Base-by-base conservation (phyloP, 2,797 vertebrate species). In the Sylvia borin region DNA sequence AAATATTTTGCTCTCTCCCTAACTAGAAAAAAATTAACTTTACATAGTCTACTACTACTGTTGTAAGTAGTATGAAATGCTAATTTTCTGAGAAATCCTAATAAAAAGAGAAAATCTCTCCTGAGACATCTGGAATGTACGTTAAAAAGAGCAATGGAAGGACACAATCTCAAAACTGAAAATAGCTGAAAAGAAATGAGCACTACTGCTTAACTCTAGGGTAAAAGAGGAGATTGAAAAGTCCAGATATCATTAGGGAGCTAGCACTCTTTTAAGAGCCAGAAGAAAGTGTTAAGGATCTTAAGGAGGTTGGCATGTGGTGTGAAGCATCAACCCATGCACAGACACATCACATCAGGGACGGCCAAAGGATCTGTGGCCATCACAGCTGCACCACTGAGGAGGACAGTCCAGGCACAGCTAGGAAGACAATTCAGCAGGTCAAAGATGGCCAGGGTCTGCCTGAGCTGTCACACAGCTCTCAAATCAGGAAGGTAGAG, bases 271-370 rank as follows among this genome's bases (percentile, higher is more conserved):
- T 16, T 36, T 36, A 27, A 51, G 47, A 36, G 26, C 11, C 1
- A 1, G 31, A 31, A 74, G 8, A 2, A 2, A 38, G 19, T n/a
- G 8, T 3, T 34, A 51, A 38, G 40, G 13, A 5, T 47, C 42
- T 18, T n/a, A 12, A 31, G 3, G 34, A 43, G 5, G 18, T 7
- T 3, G 2, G 34, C 21, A 64, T 57, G 21, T 21, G 34, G n/a
- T 57, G 16, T 24, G 22, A 58, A 34, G n/a, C 16, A 34, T 34
- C 24, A 45, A 4, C 26, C 5, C 1, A 9, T 0, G 0, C 17
- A 22, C 13, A 40, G n/a, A 64, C 3, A 4, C 16, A 53, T n/a
- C 1, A 1, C 9, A 26, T 4, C 4, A 9, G 25, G 3, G 3
- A 5, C 21, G 13, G 8, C 18, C 24, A 24, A 65, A 21, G 29